phyloP scores from a whole-genome alignment of 2,888 invertebrate species.

The Ornithoptera priamus region DNA sequence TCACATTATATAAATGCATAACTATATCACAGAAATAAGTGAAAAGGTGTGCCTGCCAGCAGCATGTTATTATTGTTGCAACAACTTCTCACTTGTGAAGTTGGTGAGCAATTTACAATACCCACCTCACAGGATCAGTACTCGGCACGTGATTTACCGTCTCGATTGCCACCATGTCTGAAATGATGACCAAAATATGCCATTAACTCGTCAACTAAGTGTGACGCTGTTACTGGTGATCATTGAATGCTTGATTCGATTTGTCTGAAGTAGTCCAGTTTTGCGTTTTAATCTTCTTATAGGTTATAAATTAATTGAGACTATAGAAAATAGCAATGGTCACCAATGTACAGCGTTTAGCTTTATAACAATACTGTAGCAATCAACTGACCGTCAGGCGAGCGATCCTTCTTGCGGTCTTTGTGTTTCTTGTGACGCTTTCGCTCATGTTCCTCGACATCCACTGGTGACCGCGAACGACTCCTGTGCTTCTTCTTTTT shows the following conservation, averaged over 20 bases:
- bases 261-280: no score
- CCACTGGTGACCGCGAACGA: constrained; percentile 79
- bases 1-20: no score
- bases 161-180: constrained; percentile 72
- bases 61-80: not conserved
- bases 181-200: constrained; percentile 78
- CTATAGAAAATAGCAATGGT: constrained; percentile 47
- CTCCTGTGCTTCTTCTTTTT: constrained; percentile 84
- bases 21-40: not conserved
- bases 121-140: constrained; percentile 61
- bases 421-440: constrained; percentile 79
- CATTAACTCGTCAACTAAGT: constrained; percentile 69
- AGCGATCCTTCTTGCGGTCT: constrained; percentile 74
- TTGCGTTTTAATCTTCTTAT: not conserved
- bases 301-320: not conserved
- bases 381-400: constrained; percentile 79
- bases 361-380: constrained; percentile 34
- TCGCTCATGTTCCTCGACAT: constrained; percentile 78
- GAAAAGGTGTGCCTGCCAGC: not conserved
- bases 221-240: constrained; percentile 51
- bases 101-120: constrained; percentile 38
- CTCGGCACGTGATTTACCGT: constrained; percentile 60
- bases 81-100: constrained; percentile 2
- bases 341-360: constrained; percentile 48
- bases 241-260: constrained; percentile 38